Evolutionary conservation across 2,888 invertebrate genomes (phyloP), one percentile per base, ranked within the genome.

Genomic region (Aphidius colemani): DNA sequence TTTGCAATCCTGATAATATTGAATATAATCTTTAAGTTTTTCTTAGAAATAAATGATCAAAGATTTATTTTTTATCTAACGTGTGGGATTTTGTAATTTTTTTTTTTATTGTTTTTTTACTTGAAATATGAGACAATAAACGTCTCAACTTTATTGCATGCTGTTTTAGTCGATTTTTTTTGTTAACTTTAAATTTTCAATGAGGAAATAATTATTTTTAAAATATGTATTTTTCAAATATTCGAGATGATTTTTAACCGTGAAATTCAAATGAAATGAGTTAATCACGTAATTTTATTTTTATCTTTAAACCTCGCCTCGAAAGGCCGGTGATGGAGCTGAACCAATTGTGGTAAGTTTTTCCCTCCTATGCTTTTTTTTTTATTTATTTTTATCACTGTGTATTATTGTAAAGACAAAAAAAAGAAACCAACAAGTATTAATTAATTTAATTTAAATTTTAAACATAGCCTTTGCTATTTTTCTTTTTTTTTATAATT

Each of bases 301-400:
- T 77, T 75, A 77, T 80, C 77, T 46, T 75, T 74, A 5, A 30
- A 30, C 5, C 30, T 30, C 5, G 30, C 30, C 30, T 30, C 30
- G 4, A 30, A 57, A 82, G 82, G 78, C 76, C 76, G 80, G 78
- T 74, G 71, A 76, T 71, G 85, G 92, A 88, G 92, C 93, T 88
- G 95, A 95, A 88, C 95, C 95, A 83, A 95, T 95, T 85, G 94
- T 95, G 91, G 95, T 95, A 93, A 95, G 95, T 94, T 86, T 82
- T 79, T 77, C 74, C 65, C 63, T 30, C 4, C 5, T 5, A 5
- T 30, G 30, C 30, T 30, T 30, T 30, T 67, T 66, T 67, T 66
- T 65, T 65, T 65, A 44, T 55, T 18, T 40, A 46, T 59, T 40
- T 49, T n/a, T n/a, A 51, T 46, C 40, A 41, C n/a, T 45, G 10